phyloP scores from a whole-genome alignment of 1,140 invertebrate species.

The Euborellia annulipes region DNA sequence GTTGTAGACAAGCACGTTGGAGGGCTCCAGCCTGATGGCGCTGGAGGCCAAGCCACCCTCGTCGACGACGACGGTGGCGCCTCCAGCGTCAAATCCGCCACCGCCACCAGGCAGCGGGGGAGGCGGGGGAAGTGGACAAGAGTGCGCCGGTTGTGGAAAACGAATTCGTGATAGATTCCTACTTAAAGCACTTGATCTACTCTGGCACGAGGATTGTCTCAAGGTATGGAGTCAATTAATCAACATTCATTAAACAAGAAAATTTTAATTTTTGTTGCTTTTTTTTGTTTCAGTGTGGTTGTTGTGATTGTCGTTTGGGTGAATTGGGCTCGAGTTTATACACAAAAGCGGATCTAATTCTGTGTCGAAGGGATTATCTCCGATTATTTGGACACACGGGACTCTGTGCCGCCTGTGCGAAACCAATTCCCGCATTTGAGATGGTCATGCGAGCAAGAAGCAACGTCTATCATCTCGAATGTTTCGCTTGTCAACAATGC shows the following conservation, averaged over 20 bases:
- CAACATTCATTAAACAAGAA: too few species aligned
- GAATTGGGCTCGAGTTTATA: constrained; percentile 85
- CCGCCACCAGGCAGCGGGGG: too few species aligned
- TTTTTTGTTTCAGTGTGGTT: constrained; percentile 44
- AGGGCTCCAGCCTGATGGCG: too few species aligned
- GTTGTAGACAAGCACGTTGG: too few species aligned
- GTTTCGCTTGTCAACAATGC: constrained; percentile 91
- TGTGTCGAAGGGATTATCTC: constrained; percentile 86
- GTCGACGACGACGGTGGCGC: too few species aligned
- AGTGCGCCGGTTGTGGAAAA: constrained; percentile 74
- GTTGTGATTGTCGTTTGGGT: constrained; percentile 79
- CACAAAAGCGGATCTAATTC: constrained; percentile 80
- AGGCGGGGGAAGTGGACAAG: constrained; percentile 28
- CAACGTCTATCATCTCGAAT: constrained; percentile 91
- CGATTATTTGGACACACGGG: constrained; percentile 83
- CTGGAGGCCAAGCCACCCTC: too few species aligned
- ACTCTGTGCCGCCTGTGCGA: constrained; percentile 80
- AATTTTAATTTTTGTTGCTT: too few species aligned
- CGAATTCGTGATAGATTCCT: constrained; percentile 67
- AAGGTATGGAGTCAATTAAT: constrained; percentile 39
- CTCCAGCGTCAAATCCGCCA: too few species aligned
- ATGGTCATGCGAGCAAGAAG: constrained; percentile 92
- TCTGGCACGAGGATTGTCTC: constrained; percentile 89
- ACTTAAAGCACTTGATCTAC: constrained; percentile 66
- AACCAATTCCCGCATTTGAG: constrained; percentile 90